phyloP scores from a whole-genome alignment of 2,113 vertebrate species.

The Elephas maximus region DNA sequence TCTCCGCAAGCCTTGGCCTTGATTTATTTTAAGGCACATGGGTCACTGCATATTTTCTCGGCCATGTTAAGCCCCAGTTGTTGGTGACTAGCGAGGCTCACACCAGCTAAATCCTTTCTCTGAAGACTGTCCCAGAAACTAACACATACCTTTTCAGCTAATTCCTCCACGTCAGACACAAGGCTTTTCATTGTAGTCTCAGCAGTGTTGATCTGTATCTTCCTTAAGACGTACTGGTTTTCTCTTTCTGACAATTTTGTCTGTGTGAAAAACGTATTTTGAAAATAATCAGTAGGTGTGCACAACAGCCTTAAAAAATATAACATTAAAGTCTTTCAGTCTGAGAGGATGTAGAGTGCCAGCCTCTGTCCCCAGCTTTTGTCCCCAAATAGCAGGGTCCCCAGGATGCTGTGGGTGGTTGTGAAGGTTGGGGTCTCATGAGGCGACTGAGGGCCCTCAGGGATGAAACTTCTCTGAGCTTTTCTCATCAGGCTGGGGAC shows the following conservation, averaged over 20 bases:
- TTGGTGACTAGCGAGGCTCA: constrained; percentile 22
- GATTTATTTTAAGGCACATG: constrained; percentile 53
- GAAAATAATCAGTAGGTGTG: constrained; percentile 35
- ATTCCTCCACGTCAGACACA: constrained; percentile 86
- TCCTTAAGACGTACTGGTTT: constrained; percentile 89
- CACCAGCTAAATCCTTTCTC: neutral
- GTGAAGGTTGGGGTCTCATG: neutral
- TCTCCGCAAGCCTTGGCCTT: neutral
- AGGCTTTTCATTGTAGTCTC: constrained; percentile 87
- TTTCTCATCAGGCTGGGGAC: neutral
- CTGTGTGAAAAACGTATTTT: constrained; percentile 84
- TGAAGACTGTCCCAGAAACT: constrained; percentile 26
- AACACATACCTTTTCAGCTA: constrained; percentile 91
- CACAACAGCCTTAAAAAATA: neutral
- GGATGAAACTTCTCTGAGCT: neutral
- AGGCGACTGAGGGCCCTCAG: neutral
- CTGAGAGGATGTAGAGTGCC: neutral
- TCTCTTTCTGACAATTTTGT: constrained; percentile 91
- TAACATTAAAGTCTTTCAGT: neutral
- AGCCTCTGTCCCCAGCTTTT: neutral
- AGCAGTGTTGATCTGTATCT: constrained; percentile 87
- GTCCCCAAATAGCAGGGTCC: neutral
- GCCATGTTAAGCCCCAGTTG: neutral
- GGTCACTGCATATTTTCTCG: constrained; percentile 29
- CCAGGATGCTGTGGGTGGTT: neutral